Base-by-base conservation (phyloP, 2,113 vertebrate species). In the Tilapia sparmanii region DNA sequence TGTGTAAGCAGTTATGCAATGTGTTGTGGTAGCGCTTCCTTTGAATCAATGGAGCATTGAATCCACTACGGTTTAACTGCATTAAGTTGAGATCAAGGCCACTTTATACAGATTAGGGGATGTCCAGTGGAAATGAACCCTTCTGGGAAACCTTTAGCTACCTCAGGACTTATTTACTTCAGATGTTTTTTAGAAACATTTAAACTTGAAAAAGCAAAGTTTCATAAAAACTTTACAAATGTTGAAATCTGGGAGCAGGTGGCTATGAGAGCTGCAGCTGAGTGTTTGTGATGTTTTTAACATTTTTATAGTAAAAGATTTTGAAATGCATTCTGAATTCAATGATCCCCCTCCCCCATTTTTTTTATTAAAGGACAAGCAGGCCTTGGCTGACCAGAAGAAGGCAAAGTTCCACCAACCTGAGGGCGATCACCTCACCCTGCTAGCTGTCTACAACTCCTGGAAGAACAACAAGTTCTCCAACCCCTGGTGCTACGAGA, bases 381-480 rank as follows among this genome's bases (percentile, higher is more conserved):
- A 99, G 95, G 98, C 99, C 3, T 95, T 99, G 8, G 98, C 98
- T 4, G 99, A 99, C 93, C 99, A 99, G 92, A 99, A 99, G 96
- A 99, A 99, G 91, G 98, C 99, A 10, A 99, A 99, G 93, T 99
- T 99, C 93, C 98, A 99, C 94, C 99, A 99, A 80, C 98, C 98
- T 0, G 99, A 99, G 94, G 99, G 99, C 2, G 99, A 99, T 87
- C 99, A 99, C 86, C 97, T 99, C 82, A 99, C 99, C 2, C 93
- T 99, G 83, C 95, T 99, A 94, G 99, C 99, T 2, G 99, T 99
- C n/a, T 99, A 99, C 95, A 99, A 99, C 90, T 99, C 99, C 59
- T 99, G 99, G 99, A 99, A 99, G 93, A 99, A 99, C 86, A 99
- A 99, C 89, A 99, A 99, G 89, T 99, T 99, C 93, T 99, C 99